Evolutionary conservation across 92 coral and sea anemone genomes (phyloP).

Genomic region (Parazoanthus atlanticus): DNA sequence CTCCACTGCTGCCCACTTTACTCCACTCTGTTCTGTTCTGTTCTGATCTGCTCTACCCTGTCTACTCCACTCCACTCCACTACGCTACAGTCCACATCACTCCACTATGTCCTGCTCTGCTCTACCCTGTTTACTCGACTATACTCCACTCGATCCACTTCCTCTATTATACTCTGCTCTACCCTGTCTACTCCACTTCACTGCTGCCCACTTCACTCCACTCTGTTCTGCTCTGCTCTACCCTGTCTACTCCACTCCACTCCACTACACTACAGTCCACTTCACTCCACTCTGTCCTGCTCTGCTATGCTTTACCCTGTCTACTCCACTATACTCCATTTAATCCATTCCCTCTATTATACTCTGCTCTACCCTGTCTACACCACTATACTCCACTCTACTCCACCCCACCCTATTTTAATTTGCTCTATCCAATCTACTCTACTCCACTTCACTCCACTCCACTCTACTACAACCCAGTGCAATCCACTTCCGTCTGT

Average conservation of each 20-base stretch:
- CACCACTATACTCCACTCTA: neutral
- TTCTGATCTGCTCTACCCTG: too few species aligned
- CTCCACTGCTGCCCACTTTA: too few species aligned
- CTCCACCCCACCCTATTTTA: neutral
- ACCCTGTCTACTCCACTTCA: too few species aligned
- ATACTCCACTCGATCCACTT: neutral
- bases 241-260: neutral
- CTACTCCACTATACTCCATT: neutral
- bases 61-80: too few species aligned
- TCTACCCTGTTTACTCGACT: neutral
- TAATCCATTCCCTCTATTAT: neutral
- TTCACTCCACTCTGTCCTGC: neutral
- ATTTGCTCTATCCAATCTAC: neutral
- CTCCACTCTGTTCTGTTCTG: too few species aligned
- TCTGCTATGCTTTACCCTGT: too few species aligned
- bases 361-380: neutral
- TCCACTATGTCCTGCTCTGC: neutral
- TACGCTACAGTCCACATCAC: neutral
- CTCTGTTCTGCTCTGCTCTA: neutral
- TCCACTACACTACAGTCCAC: neutral
- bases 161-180: neutral
- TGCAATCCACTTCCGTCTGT: neutral
- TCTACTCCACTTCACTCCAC: neutral
- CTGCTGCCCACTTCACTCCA: too few species aligned
- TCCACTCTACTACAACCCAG: neutral